phyloP scores from a whole-genome alignment of 2,888 invertebrate genomes.

The Nysson spinosus region DNA sequence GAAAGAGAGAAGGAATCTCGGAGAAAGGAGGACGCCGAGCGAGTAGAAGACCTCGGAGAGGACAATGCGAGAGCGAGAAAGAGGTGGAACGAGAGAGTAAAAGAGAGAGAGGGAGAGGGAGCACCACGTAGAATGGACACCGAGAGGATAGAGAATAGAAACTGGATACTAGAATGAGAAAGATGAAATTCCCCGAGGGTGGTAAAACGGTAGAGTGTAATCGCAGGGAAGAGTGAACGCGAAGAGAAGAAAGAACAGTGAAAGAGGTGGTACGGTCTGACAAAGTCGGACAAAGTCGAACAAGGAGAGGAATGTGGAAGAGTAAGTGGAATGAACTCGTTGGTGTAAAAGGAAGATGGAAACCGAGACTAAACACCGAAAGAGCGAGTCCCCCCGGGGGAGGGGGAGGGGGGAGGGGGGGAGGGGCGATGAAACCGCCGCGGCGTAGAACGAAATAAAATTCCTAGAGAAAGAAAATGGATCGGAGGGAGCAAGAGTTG shows the following conservation, averaged over 20 bases:
- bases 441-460: not conserved
- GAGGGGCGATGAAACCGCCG: constrained; percentile 6
- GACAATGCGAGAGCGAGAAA: not conserved
- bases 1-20: not conserved
- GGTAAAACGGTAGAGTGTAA: constrained; percentile 12
- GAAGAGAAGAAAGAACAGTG: no score
- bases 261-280: no score
- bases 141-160: constrained; percentile 14
- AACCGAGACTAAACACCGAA: no score
- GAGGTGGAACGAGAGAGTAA: constrained; percentile 6
- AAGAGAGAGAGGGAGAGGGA: not conserved
- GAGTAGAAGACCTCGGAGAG: not conserved
- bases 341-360: no score
- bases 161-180: constrained; percentile 10
- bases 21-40: not conserved
- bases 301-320: no score
- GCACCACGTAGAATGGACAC: constrained; percentile 12
- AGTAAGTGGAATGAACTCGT: no score
- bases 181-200: constrained; percentile 20
- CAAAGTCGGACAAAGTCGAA: no score
- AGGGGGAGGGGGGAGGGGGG: not conserved
- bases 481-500: constrained; percentile 8
- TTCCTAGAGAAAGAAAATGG: no score
- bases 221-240: constrained; percentile 24
- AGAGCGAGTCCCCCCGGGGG: no score